Evolutionary conservation across 2,113 vertebrate species (phyloP), one percentile per base, ranked within the genome.

Genomic region (Corythoichthys intestinalis): DNA sequence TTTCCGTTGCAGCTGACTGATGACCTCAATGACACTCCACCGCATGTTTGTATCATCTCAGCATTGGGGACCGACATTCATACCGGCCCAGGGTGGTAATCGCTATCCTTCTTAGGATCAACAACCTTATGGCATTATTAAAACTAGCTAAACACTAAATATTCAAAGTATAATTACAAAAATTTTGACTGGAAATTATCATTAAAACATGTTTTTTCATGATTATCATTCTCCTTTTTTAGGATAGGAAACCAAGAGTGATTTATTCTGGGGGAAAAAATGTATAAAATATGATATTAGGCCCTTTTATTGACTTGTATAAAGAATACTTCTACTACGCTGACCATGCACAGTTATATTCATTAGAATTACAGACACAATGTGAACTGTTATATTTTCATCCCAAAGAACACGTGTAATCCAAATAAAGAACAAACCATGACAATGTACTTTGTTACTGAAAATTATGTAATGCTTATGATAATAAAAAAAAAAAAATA

Each of bases 51-150:
- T 66, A 50, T 79, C 66, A 10, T 67, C 56, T 34, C 12, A 59
- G 62, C 52, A 65, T 59, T 67, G 76, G 70, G 20, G 46, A 65
- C 15, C 64, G 59, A 72, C 52, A 59, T 28, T 69, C 63, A 48
- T 64, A 65, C 65, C 60, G 79, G 66, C 44, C n/a, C 39, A 70
- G 66, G 73, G 77, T 75, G 70, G 74, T 65, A 66, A 65, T 70
- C 70, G 81, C 82, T 81, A 85, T 88, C 74, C 71, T 69, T 66
- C 70, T 34, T 14, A 54, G 64, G 65, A 82, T 41, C 63, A 53
- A 47, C 76, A 56, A 70, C 77, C 71, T 60, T 69, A 46, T 10
- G 62, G 81, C 72, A 64, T 77, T 77, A 62, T 50, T 50, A 17
- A 50, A 50, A 75, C 50, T 74, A 72, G 57, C 53, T 28, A 63